Conservation (phyloP, 2,113 vertebrate genomes). For the Galemys pyrenaicus region DNA sequence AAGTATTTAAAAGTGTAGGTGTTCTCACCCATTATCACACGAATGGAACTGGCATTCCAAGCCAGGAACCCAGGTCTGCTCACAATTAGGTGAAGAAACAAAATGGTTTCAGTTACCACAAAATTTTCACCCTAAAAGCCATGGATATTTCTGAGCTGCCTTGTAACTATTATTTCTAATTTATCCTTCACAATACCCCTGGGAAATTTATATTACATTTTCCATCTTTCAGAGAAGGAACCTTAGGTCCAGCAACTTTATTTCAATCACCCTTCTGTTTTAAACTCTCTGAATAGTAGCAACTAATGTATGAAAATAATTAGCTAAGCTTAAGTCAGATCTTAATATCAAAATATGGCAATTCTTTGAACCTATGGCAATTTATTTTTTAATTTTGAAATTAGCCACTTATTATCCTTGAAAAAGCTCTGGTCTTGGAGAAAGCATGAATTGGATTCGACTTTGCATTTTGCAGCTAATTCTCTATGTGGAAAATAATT, state of each 20-base stretch:
- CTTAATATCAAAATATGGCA: background rate
- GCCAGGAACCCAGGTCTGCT: background rate
- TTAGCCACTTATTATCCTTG: background rate
- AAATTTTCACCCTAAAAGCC: background rate
- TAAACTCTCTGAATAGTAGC: background rate
- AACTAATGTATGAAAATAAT: background rate
- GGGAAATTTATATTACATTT: background rate
- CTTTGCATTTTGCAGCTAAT: background rate
- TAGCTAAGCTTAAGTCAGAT: background rate
- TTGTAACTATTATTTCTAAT: background rate
- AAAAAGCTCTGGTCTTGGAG: background rate
- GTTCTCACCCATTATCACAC: background rate
- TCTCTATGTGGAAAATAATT: constrained; percentile 12
- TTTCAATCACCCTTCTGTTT: background rate
- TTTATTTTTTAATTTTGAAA: constrained; percentile 1
- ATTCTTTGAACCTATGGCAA: background rate
- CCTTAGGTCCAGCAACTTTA: background rate
- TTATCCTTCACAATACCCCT: background rate
- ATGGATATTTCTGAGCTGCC: background rate
- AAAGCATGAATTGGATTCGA: background rate
- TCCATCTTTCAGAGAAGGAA: background rate
- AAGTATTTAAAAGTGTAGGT: background rate
- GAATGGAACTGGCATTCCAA: background rate
- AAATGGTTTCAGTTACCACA: background rate
- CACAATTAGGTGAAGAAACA: background rate